Base-by-base conservation (phyloP, 1,140 invertebrate species). In the Nasonia vitripennis region DNA sequence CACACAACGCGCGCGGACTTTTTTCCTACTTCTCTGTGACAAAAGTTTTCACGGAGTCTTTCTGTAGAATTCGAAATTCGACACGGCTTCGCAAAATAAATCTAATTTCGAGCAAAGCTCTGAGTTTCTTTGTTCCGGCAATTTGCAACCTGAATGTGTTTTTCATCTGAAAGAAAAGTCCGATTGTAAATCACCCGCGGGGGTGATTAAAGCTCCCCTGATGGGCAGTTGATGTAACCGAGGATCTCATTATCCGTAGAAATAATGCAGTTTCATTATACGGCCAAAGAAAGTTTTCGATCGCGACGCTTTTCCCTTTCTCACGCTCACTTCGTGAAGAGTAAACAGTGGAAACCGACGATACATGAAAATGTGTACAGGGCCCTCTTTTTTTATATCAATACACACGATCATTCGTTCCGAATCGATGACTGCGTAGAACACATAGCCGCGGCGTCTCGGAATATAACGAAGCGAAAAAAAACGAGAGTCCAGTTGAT, bases 371-470 rank as follows among this genome's bases (percentile, higher is more conserved):
- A 62, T n/a, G 6, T 51, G 12, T 17, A 17, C 10, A 17, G 48
- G 48, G 48, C 48, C 48, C 55, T n/a, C 17, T 55, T 17, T 55
- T 62, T 17, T 12, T 14, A 17, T 51, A 51, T 14, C 12, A 48
- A 10, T 48, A 51, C 48, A 51, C 14, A 55, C 68, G 68, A 71
- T 34, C 27, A 71, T 71, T 71, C 68, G 68, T 71, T 71, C 68
- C 68, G 6, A 71, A 12, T 12, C n/a, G 27, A 31, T 71, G 27
- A 71, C 10, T 31, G 68, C 68, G 14, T 27, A n/a, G 27, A 71
- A 71, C 4, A 62, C 27, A 14, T 7, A 20, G 2, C 27, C 17
- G 2, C 7, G 9, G 68, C 31, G 14, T 12, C 23, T 11, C 23
- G 4, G 20, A n/a, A n/a, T 1, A 62, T 62, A 62, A 62, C 20